Evolutionary conservation across 2,888 invertebrate genomes (phyloP), one percentile per base, ranked within the genome.

Genomic region (Siphlonurus alternatus): DNA sequence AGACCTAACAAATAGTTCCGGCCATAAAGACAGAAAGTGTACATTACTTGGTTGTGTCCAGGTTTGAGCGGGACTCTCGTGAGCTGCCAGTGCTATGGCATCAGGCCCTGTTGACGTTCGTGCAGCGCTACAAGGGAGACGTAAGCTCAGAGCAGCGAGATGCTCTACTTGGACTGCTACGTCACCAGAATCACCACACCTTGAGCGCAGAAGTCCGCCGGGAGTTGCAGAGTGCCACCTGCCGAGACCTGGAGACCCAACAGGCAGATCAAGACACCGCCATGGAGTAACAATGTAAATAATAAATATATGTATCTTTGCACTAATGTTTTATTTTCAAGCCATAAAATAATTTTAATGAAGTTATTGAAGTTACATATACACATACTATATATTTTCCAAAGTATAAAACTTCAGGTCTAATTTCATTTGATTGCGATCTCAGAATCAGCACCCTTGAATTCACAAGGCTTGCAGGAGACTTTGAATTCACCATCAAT

Each of bases 71-170:
- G 68, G 96, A 97, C 72, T 78, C 79, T 62, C 83, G 95, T 64
- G 85, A 85, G 69, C 79, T 99, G 72, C 98, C 99, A 1, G 95
- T 98, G 2, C 76, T 98, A 65, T 99, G 98, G 99, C 97, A 99
- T 76, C 98, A 98, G 75, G 85, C 93, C 56, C 79, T 99, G 53
- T 77, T 99, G 64, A 89, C 94, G 2, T 96, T 99, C 79, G 88
- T 88, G 1, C 95, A 98, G 76, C 83, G 94, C 61, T 99, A 99
- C 76, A 97, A 97, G 77, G 86, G 89, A 66, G 95, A 97, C 74
- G 86, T 99, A 68, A 93, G 93, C 53, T 83, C 86, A 1, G 97
- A 98, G 71, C 98, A 99, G 76, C 86, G 87, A 71, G 92, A 94
- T 72, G 86, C 89, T 0, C 76, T 99, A 60, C 75, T 93, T 61